Conservation (phyloP, 92 coral and sea anemone species). For the Porites divaricata region DNA sequence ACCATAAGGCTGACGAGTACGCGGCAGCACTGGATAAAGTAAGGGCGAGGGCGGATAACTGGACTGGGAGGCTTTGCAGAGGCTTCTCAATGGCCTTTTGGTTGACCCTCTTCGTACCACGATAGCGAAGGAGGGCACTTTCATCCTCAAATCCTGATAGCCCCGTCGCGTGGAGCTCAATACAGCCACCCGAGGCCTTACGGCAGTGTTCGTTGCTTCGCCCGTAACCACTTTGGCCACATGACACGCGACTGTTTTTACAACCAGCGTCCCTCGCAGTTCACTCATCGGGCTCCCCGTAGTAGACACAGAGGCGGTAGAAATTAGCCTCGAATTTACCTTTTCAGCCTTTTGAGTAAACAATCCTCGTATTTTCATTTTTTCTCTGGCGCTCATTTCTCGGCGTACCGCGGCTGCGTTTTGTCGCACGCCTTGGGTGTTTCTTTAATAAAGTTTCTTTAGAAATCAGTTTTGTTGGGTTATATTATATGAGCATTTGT, state of each 20-base stretch:
- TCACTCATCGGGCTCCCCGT: conserved; percentile 9
- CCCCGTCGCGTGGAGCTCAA: not conserved
- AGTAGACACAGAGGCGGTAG: conserved; percentile 1
- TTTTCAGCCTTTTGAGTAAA: not conserved
- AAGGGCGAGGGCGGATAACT: conserved; percentile 9
- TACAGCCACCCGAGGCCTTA: not conserved
- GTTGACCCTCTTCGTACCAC: not conserved
- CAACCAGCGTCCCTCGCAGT: not conserved
- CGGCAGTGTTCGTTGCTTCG: not conserved
- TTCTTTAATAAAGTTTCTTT: too few relatives aligned
- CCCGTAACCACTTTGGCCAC: conserved; percentile 1
- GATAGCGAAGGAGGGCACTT: conserved; percentile 11
- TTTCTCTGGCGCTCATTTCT: not conserved
- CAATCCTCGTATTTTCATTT: not conserved
- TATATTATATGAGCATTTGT: too few relatives aligned
- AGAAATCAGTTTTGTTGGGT: too few relatives aligned
- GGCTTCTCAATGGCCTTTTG: conserved; percentile 8
- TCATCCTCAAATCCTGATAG: not conserved
- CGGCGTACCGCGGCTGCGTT: too few relatives aligned
- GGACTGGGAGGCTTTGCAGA: not conserved
- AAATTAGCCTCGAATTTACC: not conserved
- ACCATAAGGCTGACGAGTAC: not conserved
- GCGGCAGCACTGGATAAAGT: not conserved
- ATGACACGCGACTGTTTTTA: conserved; percentile 2
- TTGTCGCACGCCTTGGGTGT: too few relatives aligned